Evolutionary conservation across 2,888 invertebrate genomes (phyloP), one percentile per base, ranked within the genome.

Genomic region (Lissocephala sabroskyi): DNA sequence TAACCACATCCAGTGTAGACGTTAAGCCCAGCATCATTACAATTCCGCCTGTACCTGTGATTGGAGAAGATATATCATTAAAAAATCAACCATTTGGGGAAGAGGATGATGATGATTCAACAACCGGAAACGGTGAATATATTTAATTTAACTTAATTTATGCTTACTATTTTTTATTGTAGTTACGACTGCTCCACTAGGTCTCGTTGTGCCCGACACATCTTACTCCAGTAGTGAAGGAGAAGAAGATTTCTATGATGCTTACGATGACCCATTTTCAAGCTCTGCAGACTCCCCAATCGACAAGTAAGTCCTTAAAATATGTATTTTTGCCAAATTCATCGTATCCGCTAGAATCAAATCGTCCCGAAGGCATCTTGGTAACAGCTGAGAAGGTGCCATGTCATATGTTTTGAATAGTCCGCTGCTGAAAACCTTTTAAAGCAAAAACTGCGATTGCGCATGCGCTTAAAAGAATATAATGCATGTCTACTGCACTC

Each of bases 171-270:
- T n/a, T n/a, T n/a, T n/a, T n/a, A n/a, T n/a, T n/a, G 7, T 23
- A 84, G 82, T 71, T 45, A 79, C 77, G 45, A 77, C 80, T 45
- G 73, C 83, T 47, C 77, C 82, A n/a, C 61, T 84, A 55, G 74
- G 82, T 19, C 65, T 84, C 51, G 64, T 90, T 49, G 93, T 95
- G 17, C 97, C 97, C 36, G 95, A 94, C 79, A 95, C 92, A 52
- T 97, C 97, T 1, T 98, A 97, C 85, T 98, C 97, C n/a, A 97
- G 97, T 79, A 97, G 97, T 23, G 98, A 98, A 83, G 94, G 94
- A 49, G 95, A 96, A 81, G 97, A 98, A 50, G 95, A 96, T 85
- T 96, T 94, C 86, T 98, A 90, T 83, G 98, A 98, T 86, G 96
- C 95, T 3, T 92, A 94, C 68, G 95, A 95, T 80, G 91, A 88